Conservation (phyloP, 2,113 vertebrate genomes). For the Oryctolagus cuniculus region DNA sequence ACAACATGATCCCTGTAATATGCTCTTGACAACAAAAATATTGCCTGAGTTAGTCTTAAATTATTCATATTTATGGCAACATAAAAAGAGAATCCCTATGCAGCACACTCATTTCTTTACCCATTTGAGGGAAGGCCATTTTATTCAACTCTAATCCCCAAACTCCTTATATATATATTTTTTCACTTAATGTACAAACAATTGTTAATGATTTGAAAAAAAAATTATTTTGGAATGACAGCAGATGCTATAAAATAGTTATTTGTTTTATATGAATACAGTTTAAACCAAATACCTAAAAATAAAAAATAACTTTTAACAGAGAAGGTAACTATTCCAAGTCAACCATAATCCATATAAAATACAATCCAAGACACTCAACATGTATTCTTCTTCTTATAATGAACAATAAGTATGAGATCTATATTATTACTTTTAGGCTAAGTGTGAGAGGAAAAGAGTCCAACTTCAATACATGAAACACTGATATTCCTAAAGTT, state of each 20-base stretch:
- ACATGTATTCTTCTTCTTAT: background rate
- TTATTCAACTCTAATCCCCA: background rate
- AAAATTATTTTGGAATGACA: background rate
- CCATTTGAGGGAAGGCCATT: background rate
- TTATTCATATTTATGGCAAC: background rate
- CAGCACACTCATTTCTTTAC: background rate
- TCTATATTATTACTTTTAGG: background rate
- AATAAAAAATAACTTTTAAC: background rate
- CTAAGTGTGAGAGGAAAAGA: background rate
- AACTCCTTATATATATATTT: background rate
- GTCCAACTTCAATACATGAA: background rate
- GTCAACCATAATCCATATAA: background rate
- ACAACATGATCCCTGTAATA: background rate
- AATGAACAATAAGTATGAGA: background rate
- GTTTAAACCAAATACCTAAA: background rate
- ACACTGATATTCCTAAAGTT: background rate
- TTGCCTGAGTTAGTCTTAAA: background rate
- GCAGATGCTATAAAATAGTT: background rate
- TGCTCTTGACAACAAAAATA: background rate
- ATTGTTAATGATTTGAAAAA: background rate
- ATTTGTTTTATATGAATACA: background rate
- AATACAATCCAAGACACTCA: background rate
- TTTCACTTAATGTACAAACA: background rate
- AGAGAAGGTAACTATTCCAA: background rate
- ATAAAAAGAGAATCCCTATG: background rate